Percentiles rank a stretch among this genome's conserved stretches.
These are phyloP conservation scores for Capitulum mitella DNA, from an alignment of 2,888 invertebrate genomes.

Conservation along the genomic window DNA sequence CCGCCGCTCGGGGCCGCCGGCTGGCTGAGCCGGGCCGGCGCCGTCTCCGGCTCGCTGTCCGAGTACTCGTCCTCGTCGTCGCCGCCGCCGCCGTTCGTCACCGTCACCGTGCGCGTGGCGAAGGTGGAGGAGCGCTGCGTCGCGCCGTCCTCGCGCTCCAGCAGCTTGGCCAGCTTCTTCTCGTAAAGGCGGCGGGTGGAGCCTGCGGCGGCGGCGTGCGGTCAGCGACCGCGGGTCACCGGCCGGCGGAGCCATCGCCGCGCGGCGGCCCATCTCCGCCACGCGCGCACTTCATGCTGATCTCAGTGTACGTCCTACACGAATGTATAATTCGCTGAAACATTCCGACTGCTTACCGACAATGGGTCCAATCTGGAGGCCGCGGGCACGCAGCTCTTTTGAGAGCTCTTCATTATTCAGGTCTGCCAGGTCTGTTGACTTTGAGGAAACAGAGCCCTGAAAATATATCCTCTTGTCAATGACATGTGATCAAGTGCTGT, in stretches of 20 bases:
- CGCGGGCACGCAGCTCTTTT: neutral
- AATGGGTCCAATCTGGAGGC: neutral
- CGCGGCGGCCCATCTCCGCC: too few species aligned
- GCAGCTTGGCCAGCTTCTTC: slow-evolving; percentile 4
- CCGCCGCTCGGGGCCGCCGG: neutral
- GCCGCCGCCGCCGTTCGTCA: slow-evolving; percentile 7
- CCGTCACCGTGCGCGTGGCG: neutral
- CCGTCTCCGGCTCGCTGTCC: neutral
- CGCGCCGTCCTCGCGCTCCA: neutral
- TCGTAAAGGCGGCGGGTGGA: neutral
- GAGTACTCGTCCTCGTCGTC: slow-evolving; percentile 6
- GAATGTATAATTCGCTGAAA: too few species aligned
- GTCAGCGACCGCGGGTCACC: too few species aligned
- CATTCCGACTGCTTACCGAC: too few species aligned
- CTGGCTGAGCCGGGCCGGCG: neutral
- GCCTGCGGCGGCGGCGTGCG: neutral
- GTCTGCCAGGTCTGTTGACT: neutral
- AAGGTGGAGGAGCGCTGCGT: neutral
- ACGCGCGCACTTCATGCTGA: too few species aligned
- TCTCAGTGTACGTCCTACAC: too few species aligned
- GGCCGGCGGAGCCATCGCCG: too few species aligned
- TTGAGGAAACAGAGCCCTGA: neutral
- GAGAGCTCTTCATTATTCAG: neutral
- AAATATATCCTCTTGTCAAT: too few species aligned
- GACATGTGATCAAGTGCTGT: too few species aligned